These are phyloP conservation scores for Clupea harengus DNA, from an alignment of 2,113 vertebrate species.

Conservation along the genomic window DNA sequence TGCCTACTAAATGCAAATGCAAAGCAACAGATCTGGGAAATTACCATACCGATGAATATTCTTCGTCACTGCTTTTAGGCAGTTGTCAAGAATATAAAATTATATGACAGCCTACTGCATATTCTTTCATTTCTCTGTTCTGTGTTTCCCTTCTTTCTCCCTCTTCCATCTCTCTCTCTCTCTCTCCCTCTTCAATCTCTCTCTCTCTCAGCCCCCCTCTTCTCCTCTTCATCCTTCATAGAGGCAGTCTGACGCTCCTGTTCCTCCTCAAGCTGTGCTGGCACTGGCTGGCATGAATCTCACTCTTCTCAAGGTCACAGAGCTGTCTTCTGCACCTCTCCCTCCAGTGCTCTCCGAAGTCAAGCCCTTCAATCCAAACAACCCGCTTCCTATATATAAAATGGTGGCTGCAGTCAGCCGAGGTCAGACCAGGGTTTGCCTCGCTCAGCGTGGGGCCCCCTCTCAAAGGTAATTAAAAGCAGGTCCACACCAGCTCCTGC, in stretches of 20 bases:
- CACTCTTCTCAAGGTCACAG: neutral
- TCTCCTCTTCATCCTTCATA: neutral
- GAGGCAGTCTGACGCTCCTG: neutral
- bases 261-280: neutral
- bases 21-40: neutral
- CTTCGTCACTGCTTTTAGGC: neutral
- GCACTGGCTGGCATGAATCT: neutral
- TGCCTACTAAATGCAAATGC: neutral
- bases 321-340: neutral
- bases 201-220: neutral
- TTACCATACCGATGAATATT: slow-evolving; percentile 6
- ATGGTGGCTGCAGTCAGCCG: neutral
- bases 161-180: neutral
- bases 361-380: neutral
- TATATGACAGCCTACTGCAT: neutral
- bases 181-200: neutral
- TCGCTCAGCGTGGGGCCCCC: neutral
- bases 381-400: neutral
- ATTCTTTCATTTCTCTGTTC: neutral
- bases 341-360: neutral
- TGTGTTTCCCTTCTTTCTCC: neutral
- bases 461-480: neutral
- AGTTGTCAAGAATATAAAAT: neutral
- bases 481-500: neutral
- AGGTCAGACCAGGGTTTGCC: neutral